Percentiles rank a stretch among this genome's conserved stretches.
These are phyloP conservation scores for Lampropteryx suffumata DNA, from an alignment of 2,888 invertebrate species.

Conservation along the genomic window DNA sequence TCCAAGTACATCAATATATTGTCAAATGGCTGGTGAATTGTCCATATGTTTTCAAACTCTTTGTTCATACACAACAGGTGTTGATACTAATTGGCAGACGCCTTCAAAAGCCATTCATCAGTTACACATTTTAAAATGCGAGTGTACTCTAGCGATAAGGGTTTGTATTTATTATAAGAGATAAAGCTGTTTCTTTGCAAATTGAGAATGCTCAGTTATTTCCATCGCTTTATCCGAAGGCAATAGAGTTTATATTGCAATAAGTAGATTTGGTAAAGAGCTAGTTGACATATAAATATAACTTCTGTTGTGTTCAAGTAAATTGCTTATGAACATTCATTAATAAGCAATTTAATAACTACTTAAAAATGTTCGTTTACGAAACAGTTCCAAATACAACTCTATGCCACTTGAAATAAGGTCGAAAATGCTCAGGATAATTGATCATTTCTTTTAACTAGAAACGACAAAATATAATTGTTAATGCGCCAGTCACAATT, in stretches of 20 bases:
- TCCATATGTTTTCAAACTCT: no score
- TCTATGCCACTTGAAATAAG: constrained; percentile 4
- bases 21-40: no score
- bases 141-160: constrained; percentile 35
- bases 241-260: constrained; percentile 1
- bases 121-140: constrained; percentile 6
- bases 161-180: constrained; percentile 71
- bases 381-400: background rate
- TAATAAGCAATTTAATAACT: no score
- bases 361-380: background rate
- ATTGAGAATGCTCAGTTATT: background rate
- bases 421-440: constrained; percentile 1
- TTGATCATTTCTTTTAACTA: background rate
- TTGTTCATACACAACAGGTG: no score
- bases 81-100: no score
- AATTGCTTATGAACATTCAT: background rate
- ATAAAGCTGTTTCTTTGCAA: no score
- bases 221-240: background rate
- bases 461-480: constrained; percentile 1
- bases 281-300: background rate
- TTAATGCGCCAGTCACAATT: constrained; percentile 13
- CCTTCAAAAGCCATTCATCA: no score
- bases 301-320: background rate
- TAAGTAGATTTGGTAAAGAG: background rate
- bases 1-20: no score